phyloP scores from a whole-genome alignment of 2,888 invertebrate genomes.

The Kryphioiulus occultus region DNA sequence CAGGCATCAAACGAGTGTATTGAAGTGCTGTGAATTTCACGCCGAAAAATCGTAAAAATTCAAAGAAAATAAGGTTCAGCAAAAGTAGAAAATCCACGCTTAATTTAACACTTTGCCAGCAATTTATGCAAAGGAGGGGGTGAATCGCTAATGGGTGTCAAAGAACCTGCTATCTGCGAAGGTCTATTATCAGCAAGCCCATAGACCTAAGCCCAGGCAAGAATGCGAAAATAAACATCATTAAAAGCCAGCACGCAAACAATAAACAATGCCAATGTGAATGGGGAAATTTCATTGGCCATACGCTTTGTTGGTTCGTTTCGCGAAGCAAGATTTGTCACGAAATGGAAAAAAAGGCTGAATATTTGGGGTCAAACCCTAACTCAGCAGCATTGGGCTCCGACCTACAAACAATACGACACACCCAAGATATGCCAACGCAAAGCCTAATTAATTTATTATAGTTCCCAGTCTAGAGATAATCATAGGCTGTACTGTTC shows the following conservation, averaged over 20 bases:
- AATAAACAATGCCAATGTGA: background rate
- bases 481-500: background rate
- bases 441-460: too few relatives aligned
- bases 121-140: background rate
- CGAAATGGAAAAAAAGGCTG: background rate
- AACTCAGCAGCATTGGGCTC: background rate
- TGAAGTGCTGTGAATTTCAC: background rate
- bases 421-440: too few relatives aligned
- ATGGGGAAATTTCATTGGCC: background rate
- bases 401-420: background rate
- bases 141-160: constrained; percentile 10
- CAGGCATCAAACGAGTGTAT: background rate
- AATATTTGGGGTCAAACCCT: background rate
- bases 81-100: background rate
- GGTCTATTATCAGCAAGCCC: background rate
- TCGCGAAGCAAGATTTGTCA: background rate
- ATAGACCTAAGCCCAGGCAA: background rate
- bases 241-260: constrained; percentile 13
- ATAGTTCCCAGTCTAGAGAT: background rate
- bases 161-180: background rate
- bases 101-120: background rate
- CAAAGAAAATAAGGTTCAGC: background rate
- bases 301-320: constrained; percentile 13
- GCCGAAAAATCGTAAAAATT: background rate
- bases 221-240: constrained; percentile 29